Base-by-base conservation (phyloP, 2,888 invertebrate species). In the Eupithecia inturbata region DNA sequence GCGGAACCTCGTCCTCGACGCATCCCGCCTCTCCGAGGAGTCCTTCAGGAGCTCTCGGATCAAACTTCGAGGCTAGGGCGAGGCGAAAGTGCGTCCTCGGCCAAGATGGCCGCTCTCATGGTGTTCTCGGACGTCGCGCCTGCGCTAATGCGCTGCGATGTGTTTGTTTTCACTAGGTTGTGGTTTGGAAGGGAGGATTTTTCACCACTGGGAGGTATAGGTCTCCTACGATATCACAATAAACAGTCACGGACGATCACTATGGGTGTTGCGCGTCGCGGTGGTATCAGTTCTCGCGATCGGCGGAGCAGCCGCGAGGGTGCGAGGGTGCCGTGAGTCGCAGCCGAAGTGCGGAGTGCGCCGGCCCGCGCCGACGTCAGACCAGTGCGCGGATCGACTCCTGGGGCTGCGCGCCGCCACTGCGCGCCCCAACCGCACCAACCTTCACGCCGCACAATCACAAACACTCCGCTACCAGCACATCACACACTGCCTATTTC, bases 91-190 rank as follows among this genome's bases (percentile, higher is more conserved):
- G 91, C 90, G 92, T 92, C 91, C 88, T 91, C 92, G 82, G 84
- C 89, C 92, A 94, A 94, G 91, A 94, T 94, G 94, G 94, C 94
- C 92, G 94, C 91, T 91, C 83, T 92, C 91, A 89, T 92, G 92
- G 91, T 92, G 90, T 89, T 90, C 92, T 88, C 85, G 87, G 83
- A 87, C 82, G 83, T 83, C 89, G 93, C 94, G 94, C 93, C 89
- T 94, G 94, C 94, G 94, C 93, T 90, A 89, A 81, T 86, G 83
- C 88, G 87, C 85, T 87, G 87, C 86, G 88, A 88, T 89, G 88
- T 93, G 93, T 94, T 94, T 94, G 91, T 94, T 92, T 93, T 93
- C 93, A 92, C 92, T 87, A 82, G 84, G 84, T 80, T 80, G 76
- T 76, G 81, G 84, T 85, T 79, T 73, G 71, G 81, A 82, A 83